Evolutionary conservation across 2,113 vertebrate species (phyloP).

Genomic region (Phrynocephalus versicolor): DNA sequence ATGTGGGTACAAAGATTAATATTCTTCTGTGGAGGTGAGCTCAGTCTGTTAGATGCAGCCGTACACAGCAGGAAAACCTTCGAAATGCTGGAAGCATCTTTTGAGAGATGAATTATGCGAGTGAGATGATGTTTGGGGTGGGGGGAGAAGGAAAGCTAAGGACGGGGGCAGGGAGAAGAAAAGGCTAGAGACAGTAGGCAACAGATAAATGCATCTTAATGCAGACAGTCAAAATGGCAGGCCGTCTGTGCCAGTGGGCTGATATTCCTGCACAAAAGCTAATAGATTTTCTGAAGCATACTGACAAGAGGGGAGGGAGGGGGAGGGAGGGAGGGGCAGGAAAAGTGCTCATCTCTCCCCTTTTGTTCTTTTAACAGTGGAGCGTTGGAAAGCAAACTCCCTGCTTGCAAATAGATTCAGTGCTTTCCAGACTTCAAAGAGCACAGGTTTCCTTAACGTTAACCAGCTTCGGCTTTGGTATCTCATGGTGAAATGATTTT

Average conservation of each 20-base stretch:
- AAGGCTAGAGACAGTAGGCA: slow-evolving; percentile 8
- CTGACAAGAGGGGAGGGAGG: fast-evolving
- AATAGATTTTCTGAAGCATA: slow-evolving; percentile 20
- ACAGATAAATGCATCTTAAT: slow-evolving; percentile 17
- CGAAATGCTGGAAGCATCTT: slow-evolving; percentile 28
- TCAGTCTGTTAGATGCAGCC: background rate
- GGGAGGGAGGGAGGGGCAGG: fast-evolving
- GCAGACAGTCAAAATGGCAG: slow-evolving; percentile 16
- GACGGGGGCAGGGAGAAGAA: background rate
- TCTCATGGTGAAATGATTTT: slow-evolving; percentile 38
- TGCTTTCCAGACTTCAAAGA: slow-evolving; percentile 33
- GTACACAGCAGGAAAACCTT: background rate
- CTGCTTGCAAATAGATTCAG: slow-evolving; percentile 3
- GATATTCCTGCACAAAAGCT: slow-evolving; percentile 27
- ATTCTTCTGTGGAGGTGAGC: background rate
- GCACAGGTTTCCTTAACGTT: slow-evolving; percentile 11
- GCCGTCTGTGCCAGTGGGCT: background rate
- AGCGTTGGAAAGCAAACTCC: slow-evolving; percentile 11
- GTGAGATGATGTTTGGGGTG: background rate
- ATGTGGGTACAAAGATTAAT: background rate
- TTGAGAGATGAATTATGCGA: slow-evolving; percentile 24
- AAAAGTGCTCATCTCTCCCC: background rate
- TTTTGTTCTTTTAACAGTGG: slow-evolving; percentile 12
- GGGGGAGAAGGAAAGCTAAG: background rate
- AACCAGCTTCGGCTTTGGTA: slow-evolving; percentile 36